Base-by-base conservation (phyloP, 2,113 vertebrate genomes). In the Dromiciops gliroides region DNA sequence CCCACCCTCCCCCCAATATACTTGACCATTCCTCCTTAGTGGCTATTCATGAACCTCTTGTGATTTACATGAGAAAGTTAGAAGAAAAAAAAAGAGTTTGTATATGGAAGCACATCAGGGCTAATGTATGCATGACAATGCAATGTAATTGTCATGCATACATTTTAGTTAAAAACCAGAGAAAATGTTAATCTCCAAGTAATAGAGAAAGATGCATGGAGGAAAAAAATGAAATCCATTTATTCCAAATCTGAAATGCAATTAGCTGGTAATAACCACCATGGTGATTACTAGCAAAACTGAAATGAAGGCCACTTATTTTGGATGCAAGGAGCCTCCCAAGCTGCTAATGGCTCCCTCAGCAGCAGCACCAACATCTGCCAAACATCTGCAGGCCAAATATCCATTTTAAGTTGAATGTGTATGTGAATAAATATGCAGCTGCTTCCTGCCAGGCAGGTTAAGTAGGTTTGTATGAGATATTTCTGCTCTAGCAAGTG, bases 211-310 rank as follows among this genome's bases (percentile, higher is more conserved):
- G 89, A 90, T 90, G 89, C 89, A 31, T 31, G 24, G 25, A 90
- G 48, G 24, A 25, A 90, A 83, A 83, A 90, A 90, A 90, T 90
- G 25, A 90, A 90, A 50, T 90, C 89, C 48, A 90, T 90, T 90
- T 90, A 90, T 90, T 90, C 89, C 28, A 50, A 90, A 90, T 90
- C 89, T 48, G 89, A 90, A 90, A 90, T 90, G 89, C 48, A 90
- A 31, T 90, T 90, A 90, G 48, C 48, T 90, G 89, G 26, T 90
- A 90, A 90, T 90, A 90, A 90, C 89, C 89, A 90, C 89, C 48
- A 50, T 50, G 89, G 89, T 90, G 89, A 48, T 90, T 90, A 48
- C 89, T 50, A 28, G 89, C 28, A 48, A 48, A 90, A 90, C 47
- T 90, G 47, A 90, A 90, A 48, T 90, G 89, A 90, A 90, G 89